Percentiles rank a stretch among this genome's conserved stretches.
phyloP scores from a whole-genome alignment of 2,797 vertebrate genomes.

The Spea hammondii region DNA sequence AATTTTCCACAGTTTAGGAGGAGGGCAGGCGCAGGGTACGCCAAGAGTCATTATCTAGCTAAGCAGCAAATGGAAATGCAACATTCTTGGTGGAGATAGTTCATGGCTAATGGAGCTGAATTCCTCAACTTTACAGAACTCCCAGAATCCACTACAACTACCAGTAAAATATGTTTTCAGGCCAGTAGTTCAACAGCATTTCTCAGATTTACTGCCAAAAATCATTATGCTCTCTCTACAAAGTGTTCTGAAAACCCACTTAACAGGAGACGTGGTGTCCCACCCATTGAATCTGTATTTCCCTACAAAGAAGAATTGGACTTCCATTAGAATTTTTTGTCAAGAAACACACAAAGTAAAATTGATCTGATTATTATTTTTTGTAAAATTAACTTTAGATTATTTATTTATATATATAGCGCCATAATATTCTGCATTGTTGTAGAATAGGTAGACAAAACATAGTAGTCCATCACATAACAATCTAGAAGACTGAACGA shows the following conservation, averaged over 20 bases:
- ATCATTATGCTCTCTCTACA: background rate
- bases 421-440: no score
- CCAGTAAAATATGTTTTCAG: constrained; percentile 1
- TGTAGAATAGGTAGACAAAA: no score
- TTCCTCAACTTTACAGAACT: background rate
- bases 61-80: constrained; percentile 12
- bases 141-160: constrained; percentile 1
- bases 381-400: no score
- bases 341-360: no score
- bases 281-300: background rate
- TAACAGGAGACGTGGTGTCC: background rate
- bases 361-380: no score
- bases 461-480: no score
- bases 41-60: constrained; percentile 27
- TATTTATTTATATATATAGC: no score
- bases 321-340: no score
- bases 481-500: no score
- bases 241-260: background rate
- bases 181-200: background rate
- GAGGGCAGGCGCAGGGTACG: constrained; percentile 57
- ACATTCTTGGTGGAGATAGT: background rate
- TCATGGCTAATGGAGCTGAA: background rate
- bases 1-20: constrained; percentile 53
- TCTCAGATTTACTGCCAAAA: background rate
- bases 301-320: no score